phyloP scores from a whole-genome alignment of 2,113 vertebrate species.

The Diglossa brunneiventris region DNA sequence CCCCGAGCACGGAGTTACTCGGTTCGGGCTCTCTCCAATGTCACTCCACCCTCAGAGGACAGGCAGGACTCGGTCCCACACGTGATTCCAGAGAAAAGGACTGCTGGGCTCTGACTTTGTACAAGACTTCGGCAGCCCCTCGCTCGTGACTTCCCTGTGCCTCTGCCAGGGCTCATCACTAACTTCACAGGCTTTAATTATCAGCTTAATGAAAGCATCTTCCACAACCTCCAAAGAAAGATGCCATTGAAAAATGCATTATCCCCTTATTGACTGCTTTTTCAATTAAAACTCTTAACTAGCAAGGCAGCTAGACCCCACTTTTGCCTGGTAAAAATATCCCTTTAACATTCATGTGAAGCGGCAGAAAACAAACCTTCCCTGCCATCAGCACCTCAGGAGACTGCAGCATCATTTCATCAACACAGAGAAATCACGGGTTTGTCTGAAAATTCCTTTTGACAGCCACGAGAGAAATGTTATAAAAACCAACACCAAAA shows the following conservation, averaged over 20 bases:
- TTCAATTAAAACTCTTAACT: slow-evolving; percentile 32
- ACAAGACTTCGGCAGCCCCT: not conserved
- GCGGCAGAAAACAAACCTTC: not conserved
- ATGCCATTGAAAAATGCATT: not conserved
- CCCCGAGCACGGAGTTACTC: not conserved
- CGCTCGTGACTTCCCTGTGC: not conserved
- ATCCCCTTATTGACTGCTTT: not conserved
- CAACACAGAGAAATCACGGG: not conserved
- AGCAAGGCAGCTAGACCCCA: not conserved
- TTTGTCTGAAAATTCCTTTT: not conserved
- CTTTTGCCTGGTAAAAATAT: not conserved
- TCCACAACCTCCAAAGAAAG: not conserved
- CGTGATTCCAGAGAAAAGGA: not conserved
- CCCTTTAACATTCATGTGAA: not conserved
- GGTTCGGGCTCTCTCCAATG: not conserved
- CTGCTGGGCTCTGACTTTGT: not conserved
- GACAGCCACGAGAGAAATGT: not conserved
- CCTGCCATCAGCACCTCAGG: not conserved
- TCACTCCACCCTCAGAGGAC: not conserved
- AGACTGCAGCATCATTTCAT: not conserved
- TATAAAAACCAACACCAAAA: not conserved
- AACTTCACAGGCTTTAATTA: slow-evolving; percentile 3
- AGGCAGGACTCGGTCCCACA: not conserved
- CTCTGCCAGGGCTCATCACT: not conserved
- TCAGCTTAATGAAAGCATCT: not conserved